phyloP scores from a whole-genome alignment of 2,888 invertebrate species.

The Unio pictorum region DNA sequence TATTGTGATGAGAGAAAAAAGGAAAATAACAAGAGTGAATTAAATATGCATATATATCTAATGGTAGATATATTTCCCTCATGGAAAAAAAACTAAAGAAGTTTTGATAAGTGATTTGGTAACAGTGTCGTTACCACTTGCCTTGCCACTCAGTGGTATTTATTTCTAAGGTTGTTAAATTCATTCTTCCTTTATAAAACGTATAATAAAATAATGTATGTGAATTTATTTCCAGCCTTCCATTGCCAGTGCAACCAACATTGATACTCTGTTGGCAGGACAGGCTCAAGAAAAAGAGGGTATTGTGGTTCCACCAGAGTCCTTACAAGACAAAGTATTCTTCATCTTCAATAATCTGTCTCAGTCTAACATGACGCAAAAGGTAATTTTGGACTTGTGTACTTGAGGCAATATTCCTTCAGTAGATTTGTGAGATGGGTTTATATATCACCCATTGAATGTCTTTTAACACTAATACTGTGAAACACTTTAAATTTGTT shows the following conservation, averaged over 20 bases:
- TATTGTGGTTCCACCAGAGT: constrained; percentile 89
- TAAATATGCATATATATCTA: too few relatives aligned
- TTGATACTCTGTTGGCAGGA: constrained; percentile 94
- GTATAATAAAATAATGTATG: not conserved
- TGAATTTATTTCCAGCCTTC: constrained; percentile 78
- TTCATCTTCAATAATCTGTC: constrained; percentile 99
- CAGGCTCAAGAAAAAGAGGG: constrained; percentile 80
- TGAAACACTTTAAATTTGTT: too few relatives aligned
- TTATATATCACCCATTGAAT: not conserved
- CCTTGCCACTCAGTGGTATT: too few relatives aligned
- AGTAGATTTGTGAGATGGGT: too few relatives aligned
- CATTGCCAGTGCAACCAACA: constrained; percentile 97
- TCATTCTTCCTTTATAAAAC: too few relatives aligned
- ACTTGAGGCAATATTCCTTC: not conserved
- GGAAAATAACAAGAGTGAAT: too few relatives aligned
- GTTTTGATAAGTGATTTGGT: too few relatives aligned
- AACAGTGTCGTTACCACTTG: too few relatives aligned
- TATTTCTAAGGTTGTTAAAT: too few relatives aligned
- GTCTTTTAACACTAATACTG: not conserved
- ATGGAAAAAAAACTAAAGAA: too few relatives aligned
- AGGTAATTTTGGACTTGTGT: constrained; percentile 72
- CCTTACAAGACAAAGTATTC: constrained; percentile 96
- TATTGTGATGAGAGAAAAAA: too few relatives aligned
- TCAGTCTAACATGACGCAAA: constrained; percentile 92
- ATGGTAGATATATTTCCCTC: too few relatives aligned